Evolutionary conservation across 2,797 vertebrate genomes (phyloP), one percentile per base, ranked within the genome.

Genomic region (Apogon hyalosoma): DNA sequence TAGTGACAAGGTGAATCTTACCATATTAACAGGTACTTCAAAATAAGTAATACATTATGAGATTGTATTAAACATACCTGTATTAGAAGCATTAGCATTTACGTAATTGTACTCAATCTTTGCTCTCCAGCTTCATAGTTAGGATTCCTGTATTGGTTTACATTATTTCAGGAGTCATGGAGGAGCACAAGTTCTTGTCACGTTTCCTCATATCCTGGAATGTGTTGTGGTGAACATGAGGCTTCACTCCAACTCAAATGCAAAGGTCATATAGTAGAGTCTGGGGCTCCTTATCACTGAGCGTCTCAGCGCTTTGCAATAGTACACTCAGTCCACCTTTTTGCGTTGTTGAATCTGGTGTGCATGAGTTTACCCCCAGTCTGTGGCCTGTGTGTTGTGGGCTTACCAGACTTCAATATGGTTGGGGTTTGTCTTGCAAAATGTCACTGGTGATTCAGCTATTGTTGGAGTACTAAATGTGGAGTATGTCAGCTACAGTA

Each of bases 341-440:
- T 64, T 43, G 59, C 38, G 45, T 49, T 64, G 47, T 65, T 62
- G 51, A 67, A 58, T 67, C 77, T 72, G 53, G 63, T 54, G 33
- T 47, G 77, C 85, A 90, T 89, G 83, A 52, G 40, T 84, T 80
- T 82, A 40, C 58, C 43, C 60, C 38, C 38, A 33, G 13, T 49
- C 40, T 69, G 66, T 63, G 42, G 54, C 69, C 57, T 61, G 65
- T 77, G 71, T 78, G 45, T 79, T 63, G 63, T 61, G 54, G 63
- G 62, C 51, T 79, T 72, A 55, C 36, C 45, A 31, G 54, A n/a
- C 41, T 63, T 61, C 75, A 43, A 59, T 36, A 42, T 62, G 11
- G 21, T 24, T 50, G 51, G 36, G 61, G 33, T 56, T 77, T 69
- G 48, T 11, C 43, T 75, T 72, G 68, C 24, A 63, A 11, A 68